Evolutionary conservation across 2,888 invertebrate species (phyloP), one percentile per base, ranked within the genome.

Genomic region (Stenichneumon culpator): DNA sequence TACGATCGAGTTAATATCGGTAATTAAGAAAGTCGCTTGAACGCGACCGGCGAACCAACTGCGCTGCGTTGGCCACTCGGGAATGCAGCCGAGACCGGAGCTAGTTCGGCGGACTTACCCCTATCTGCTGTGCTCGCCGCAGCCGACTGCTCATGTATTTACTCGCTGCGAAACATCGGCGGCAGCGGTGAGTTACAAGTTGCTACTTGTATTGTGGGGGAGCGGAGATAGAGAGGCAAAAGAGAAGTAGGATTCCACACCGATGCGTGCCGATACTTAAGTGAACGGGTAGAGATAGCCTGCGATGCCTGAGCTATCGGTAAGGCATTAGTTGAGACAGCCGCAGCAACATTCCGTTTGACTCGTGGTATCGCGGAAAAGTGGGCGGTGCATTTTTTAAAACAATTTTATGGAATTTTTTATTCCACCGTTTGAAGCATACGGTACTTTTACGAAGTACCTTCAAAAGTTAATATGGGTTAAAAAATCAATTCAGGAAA

Each of bases 1-100:
- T 91, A 92, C 92, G 92, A 93, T 93, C 92, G 92, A 92, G 89
- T 93, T 93, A 93, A 93, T 93, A 91, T 93, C 90, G 89, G 93
- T 93, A 92, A 93, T 93, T 93, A 93, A 93, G 92, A 92, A 92
- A 93, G 92, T 92, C 93, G 89, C 90, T 91, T 87, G 86, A 87
- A 88, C 90, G 86, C 68, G 60, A 39, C 28, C 52, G 68, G 47
- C 60, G 25, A 54, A 70, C 16, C 68, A 60, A 28, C 28, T 50
- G 86, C 84, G 84, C 88, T 88, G 86, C 85, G 82, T 88, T 89
- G 90, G 90, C 90, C 90, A 89, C 89, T 90, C 90, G 91, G 90
- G 92, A 92, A 91, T 91, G 78, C 81, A n/a, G 32, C 67, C 22
- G 63, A 81, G 73, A 84, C 63, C 44, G 60, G 39, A 54, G 69